These are phyloP conservation scores for Hypselothyrea guttata DNA, from an alignment of 2,888 invertebrate genomes.

Conservation along the genomic window DNA sequence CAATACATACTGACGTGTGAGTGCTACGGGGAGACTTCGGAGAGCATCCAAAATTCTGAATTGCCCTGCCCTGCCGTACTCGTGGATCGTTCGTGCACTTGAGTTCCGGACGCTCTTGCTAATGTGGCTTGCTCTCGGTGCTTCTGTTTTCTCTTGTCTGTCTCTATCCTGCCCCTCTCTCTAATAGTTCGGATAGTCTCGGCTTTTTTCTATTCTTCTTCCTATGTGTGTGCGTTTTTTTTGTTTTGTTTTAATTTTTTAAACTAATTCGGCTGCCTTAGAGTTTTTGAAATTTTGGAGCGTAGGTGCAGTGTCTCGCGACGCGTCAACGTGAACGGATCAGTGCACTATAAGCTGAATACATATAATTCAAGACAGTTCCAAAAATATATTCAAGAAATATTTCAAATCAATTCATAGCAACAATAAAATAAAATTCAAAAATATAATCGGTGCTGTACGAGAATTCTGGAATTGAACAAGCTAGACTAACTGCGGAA, in stretches of 20 bases:
- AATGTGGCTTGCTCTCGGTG: slow-evolving; percentile 27
- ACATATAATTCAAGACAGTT: slow-evolving; percentile 1
- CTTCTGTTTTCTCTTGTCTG: background rate
- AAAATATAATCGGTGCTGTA: no score
- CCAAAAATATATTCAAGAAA: slow-evolving; percentile 6
- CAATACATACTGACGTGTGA: slow-evolving; percentile 1
- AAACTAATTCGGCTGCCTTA: slow-evolving; percentile 62
- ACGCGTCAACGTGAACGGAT: slow-evolving; percentile 75
- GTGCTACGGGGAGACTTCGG: slow-evolving; percentile 58
- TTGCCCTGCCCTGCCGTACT: slow-evolving; percentile 49
- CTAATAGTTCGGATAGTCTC: slow-evolving; percentile 32
- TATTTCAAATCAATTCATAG: background rate
- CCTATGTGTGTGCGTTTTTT: slow-evolving; percentile 4
- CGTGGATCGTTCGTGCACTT: slow-evolving; percentile 64
- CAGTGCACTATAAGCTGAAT: slow-evolving; percentile 43
- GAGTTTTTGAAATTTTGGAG: slow-evolving; percentile 80
- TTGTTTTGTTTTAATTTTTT: slow-evolving; percentile 56
- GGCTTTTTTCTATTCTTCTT: slow-evolving; percentile 24
- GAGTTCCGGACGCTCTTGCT: slow-evolving; percentile 50
- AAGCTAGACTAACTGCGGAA: slow-evolving; percentile 44
- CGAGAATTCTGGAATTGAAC: no score
- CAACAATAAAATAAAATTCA: no score
- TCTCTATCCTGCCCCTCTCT: background rate
- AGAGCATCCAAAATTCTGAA: slow-evolving; percentile 67
- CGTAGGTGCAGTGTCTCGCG: slow-evolving; percentile 83